phyloP scores from a whole-genome alignment of 2,113 vertebrate species.

The Nesoenas mayeri region DNA sequence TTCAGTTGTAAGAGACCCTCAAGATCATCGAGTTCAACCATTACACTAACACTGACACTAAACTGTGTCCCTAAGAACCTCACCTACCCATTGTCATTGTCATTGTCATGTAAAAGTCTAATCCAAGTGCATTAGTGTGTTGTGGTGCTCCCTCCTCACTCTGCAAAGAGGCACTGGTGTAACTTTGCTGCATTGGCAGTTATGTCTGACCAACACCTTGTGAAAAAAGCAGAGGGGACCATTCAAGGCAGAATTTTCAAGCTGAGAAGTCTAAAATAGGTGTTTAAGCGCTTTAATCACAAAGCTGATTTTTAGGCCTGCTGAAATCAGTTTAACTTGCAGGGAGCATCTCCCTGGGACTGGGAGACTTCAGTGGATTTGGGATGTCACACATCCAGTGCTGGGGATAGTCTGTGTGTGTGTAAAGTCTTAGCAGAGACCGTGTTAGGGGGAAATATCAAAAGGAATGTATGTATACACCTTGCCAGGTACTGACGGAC shows the following conservation, averaged over 20 bases:
- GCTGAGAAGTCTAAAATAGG: neutral
- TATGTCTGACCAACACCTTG: fast-evolving
- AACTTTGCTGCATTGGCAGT: neutral
- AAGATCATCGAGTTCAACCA: too few relatives aligned
- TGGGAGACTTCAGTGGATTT: neutral
- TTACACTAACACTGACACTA: too few relatives aligned
- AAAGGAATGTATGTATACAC: neutral
- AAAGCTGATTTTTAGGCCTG: neutral
- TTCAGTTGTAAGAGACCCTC: too few relatives aligned
- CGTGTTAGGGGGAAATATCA: neutral
- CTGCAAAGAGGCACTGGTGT: neutral
- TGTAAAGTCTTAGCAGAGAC: neutral
- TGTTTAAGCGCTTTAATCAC: neutral
- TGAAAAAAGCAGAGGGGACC: neutral
- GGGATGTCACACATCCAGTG: fast-evolving
- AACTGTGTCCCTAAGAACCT: too few relatives aligned
- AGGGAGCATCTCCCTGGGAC: neutral
- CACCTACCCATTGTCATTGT: too few relatives aligned
- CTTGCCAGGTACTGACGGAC: neutral
- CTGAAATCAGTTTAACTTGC: fast-evolving
- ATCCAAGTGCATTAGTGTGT: too few relatives aligned
- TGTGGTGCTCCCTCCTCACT: neutral
- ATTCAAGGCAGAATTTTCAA: neutral
- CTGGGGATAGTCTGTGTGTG: neutral
- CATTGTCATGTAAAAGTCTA: neutral